Evolutionary conservation across 2,888 invertebrate species (phyloP).

Genomic region (Drosophila mimetica): DNA sequence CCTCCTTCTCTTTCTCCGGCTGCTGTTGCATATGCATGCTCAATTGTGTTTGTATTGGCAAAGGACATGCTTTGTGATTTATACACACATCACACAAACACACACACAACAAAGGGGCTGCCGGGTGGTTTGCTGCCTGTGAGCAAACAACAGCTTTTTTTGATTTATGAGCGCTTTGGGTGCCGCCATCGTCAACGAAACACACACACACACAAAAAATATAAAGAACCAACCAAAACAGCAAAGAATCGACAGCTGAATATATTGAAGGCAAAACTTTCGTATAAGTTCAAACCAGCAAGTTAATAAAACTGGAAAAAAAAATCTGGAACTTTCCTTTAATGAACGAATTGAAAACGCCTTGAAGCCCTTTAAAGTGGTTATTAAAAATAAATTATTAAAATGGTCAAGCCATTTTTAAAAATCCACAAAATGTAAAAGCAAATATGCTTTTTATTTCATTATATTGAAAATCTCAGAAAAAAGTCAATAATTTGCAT

Average conservation of each 20-base stretch:
- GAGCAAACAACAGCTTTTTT: conserved; percentile 76
- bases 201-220: conserved; percentile 20
- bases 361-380: not conserved
- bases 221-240: conserved; percentile 33
- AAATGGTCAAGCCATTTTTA: too few species aligned
- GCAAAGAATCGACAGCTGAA: conserved; percentile 53
- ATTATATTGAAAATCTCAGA: not conserved
- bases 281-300: conserved; percentile 51
- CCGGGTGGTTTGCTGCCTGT: conserved; percentile 46
- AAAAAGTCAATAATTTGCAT: not conserved
- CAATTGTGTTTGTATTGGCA: conserved; percentile 75
- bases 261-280: conserved; percentile 65
- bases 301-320: conserved; percentile 38
- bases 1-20: conserved; percentile 16
- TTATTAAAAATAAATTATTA: too few species aligned
- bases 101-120: conserved; percentile 26
- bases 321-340: not conserved
- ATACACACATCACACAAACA: conserved; percentile 71
- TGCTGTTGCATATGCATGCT: conserved; percentile 67
- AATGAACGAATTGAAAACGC: not conserved
- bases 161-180: conserved; percentile 78
- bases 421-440: too few species aligned
- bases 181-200: conserved; percentile 45
- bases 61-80: conserved; percentile 80
- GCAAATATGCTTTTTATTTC: too few species aligned